Base-by-base conservation (phyloP, 2,888 invertebrate species). In the Ormyrus pomaceus region DNA sequence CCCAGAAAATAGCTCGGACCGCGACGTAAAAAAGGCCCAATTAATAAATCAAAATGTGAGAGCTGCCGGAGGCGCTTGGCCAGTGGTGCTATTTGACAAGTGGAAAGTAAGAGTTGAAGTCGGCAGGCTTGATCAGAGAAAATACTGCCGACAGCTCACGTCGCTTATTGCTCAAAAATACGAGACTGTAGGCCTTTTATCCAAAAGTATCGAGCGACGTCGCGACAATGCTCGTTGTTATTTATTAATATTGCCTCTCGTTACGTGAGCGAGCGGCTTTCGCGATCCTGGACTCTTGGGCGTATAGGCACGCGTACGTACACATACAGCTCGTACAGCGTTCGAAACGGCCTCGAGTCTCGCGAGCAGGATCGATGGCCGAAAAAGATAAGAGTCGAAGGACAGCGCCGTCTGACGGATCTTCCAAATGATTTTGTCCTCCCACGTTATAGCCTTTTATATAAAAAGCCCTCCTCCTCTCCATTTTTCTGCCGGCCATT, bases 381-480 rank as follows among this genome's bases (percentile, higher is more conserved):
- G 82, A 82, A 79, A 82, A 82, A 82, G 83, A 83, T 83, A 83
- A 69, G 66, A 62, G 70, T 74, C 82, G 73, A 82, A 83, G 82
- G 82, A 82, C 79, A 82, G 56, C 66, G 9, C 11, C 72, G 55
- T 64, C 73, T 75, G 80, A 81, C 79, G 77, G 82, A 81, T 82
- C 82, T 74, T 71, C 68, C 76, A 79, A 82, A 77, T 74, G 81
- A 79, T 81, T 79, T 79, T 77, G 77, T 82, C 82, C 77, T 82
- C 76, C 79, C 73, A 70, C 79, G 76, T 82, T 56, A 65, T 62
- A 55, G 46, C 61, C 56, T 73, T 66, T 77, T 77, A 73, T 72
- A 79, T 78, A 76, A 78, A 79, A 76, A 68, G 9, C 46, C 46
- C 19, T 53, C 68, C 53, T 46, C 13, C 65, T 48, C 11, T 62